These are phyloP conservation scores for Mesodorylaimus sp. DNA, from an alignment of 2,888 invertebrate species.

Conservation along the genomic window DNA sequence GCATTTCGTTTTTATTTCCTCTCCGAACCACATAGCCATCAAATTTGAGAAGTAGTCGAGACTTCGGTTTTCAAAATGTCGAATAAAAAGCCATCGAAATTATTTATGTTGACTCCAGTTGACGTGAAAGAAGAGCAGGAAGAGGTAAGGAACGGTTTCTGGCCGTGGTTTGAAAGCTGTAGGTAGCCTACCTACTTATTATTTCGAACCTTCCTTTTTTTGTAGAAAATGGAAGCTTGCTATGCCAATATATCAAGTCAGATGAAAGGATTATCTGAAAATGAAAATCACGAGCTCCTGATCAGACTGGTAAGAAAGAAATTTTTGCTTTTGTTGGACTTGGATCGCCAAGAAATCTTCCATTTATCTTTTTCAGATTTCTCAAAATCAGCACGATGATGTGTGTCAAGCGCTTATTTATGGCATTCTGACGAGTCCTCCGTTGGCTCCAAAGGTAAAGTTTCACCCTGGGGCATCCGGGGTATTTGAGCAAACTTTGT, in stretches of 20 bases:
- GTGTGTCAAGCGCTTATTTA: constrained; percentile 4
- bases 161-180: too few relatives aligned
- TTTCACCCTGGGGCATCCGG: too few relatives aligned
- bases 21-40: too few relatives aligned
- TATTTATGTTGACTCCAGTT: neutral
- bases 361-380: constrained; percentile 5
- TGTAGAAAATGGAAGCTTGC: neutral
- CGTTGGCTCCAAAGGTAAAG: neutral
- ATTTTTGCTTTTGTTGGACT: neutral
- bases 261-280: neutral
- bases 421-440: constrained; percentile 5
- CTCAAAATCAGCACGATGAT: constrained; percentile 5
- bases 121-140: neutral
- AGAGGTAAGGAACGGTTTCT: too few relatives aligned
- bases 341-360: neutral
- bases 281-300: neutral
- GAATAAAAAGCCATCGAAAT: neutral
- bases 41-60: too few relatives aligned
- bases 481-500: too few relatives aligned
- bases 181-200: neutral
- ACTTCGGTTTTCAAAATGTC: too few relatives aligned
- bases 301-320: neutral
- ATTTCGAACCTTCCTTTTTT: neutral
- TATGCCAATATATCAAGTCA: neutral
- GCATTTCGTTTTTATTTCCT: too few relatives aligned